These are phyloP conservation scores for Leptinotarsa haldemani DNA, from an alignment of 2,888 invertebrate genomes.

Conservation along the genomic window DNA sequence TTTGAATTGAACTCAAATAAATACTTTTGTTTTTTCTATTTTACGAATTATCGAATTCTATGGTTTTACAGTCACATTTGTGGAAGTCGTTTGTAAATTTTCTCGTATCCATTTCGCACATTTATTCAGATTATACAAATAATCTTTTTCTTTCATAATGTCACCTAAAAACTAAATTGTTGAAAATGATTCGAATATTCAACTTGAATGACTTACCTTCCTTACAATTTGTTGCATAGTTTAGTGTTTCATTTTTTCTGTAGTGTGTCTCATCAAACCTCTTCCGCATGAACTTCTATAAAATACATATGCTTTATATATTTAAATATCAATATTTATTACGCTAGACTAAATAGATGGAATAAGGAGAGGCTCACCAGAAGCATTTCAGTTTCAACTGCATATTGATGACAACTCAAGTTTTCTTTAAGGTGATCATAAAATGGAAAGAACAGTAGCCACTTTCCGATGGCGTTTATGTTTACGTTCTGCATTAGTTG, in stretches of 20 bases:
- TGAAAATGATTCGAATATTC: neutral
- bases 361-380: constrained; percentile 26
- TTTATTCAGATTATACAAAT: constrained; percentile 18
- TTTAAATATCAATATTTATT: too few relatives aligned
- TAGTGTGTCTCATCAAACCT: constrained; percentile 24
- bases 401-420: constrained; percentile 27
- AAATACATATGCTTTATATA: neutral
- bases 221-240: neutral
- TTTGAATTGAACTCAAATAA: too few relatives aligned
- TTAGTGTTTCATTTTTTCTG: neutral
- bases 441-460: constrained; percentile 31
- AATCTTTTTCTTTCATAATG: constrained; percentile 4
- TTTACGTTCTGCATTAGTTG: constrained; percentile 32
- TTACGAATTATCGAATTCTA: neutral
- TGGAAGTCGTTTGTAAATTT: constrained; percentile 22
- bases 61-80: constrained; percentile 9
- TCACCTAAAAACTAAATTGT: constrained; percentile 21
- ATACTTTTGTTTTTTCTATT: too few relatives aligned
- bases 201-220: neutral
- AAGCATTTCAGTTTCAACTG: constrained; percentile 26
- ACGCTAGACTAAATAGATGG: neutral
- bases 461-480: constrained; percentile 18
- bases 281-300: constrained; percentile 26
- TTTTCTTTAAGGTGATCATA: constrained; percentile 33
- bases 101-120: constrained; percentile 31